These are phyloP conservation scores for Chaetodon trifasciatus DNA, from an alignment of 2,797 vertebrate species.

Conservation along the genomic window DNA sequence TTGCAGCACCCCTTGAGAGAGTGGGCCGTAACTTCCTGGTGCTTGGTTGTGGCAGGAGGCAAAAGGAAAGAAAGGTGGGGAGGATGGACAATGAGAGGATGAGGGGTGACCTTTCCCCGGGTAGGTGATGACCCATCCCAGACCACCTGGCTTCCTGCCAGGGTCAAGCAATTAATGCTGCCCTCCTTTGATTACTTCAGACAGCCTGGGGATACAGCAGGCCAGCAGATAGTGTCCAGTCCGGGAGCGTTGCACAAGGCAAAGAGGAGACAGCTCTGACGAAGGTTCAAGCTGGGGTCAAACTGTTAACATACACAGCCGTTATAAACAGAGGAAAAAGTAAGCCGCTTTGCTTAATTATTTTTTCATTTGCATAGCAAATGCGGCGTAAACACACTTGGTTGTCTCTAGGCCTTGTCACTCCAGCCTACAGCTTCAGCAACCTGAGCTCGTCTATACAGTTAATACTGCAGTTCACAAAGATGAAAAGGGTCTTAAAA, in stretches of 20 bases:
- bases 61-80: conserved; percentile 51
- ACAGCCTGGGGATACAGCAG: conserved; percentile 67
- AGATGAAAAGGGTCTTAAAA: conserved; percentile 24
- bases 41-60: conserved; percentile 59
- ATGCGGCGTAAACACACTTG: conserved; percentile 63
- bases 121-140: conserved; percentile 74
- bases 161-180: conserved; percentile 84
- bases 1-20: conserved; percentile 64
- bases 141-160: conserved; percentile 84
- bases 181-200: conserved; percentile 77
- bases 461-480: conserved; percentile 23
- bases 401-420: conserved; percentile 57
- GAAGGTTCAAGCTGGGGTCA: conserved; percentile 75
- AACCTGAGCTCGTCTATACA: conserved; percentile 25
- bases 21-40: conserved; percentile 38
- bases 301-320: conserved; percentile 67
- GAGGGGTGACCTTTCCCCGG: conserved; percentile 73
- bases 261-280: conserved; percentile 74
- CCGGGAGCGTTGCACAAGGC: conserved; percentile 41
- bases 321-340: conserved; percentile 71
- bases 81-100: conserved; percentile 57
- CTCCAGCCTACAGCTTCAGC: conserved; percentile 38
- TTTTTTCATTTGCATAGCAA: conserved; percentile 76
- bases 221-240: conserved; percentile 58
- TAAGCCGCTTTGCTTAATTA: conserved; percentile 69